These are phyloP conservation scores for Chelidonichthys spinosus DNA, from an alignment of 2,797 vertebrate genomes.

Conservation along the genomic window DNA sequence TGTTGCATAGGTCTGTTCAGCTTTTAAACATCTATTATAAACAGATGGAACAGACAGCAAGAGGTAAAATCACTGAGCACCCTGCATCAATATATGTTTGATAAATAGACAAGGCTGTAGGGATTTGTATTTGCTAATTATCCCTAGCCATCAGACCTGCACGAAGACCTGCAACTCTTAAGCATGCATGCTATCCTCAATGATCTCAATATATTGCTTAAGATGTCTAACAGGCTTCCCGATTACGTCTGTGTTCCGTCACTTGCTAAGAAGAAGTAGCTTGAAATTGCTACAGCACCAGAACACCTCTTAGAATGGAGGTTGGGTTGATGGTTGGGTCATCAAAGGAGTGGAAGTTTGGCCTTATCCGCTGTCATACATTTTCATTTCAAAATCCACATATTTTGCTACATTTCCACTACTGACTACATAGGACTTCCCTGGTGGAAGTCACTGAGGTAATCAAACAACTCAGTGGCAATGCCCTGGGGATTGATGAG, in stretches of 20 bases:
- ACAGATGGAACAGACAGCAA: not conserved
- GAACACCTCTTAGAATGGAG: too few species aligned
- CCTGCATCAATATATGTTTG: not conserved
- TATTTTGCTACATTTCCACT: too few species aligned
- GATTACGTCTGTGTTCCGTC: not conserved
- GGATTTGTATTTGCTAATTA: not conserved
- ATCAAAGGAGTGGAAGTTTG: too few species aligned
- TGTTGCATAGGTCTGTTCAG: conserved; percentile 8
- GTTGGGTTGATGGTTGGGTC: too few species aligned
- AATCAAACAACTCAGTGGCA: too few species aligned
- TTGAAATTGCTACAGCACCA: not conserved
- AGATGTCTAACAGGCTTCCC: not conserved
- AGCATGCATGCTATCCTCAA: not conserved
- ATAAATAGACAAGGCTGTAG: not conserved
- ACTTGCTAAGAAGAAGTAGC: not conserved
- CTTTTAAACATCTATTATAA: not conserved
- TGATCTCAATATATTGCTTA: not conserved
- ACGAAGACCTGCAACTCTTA: not conserved
- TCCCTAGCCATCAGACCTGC: not conserved
- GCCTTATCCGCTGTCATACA: too few species aligned
- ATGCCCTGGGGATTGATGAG: too few species aligned
- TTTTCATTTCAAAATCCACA: too few species aligned
- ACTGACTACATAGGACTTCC: too few species aligned
- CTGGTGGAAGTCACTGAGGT: too few species aligned
- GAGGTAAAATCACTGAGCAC: not conserved